phyloP scores from a whole-genome alignment of 2,113 vertebrate species.

The Prunella fulvescens region DNA sequence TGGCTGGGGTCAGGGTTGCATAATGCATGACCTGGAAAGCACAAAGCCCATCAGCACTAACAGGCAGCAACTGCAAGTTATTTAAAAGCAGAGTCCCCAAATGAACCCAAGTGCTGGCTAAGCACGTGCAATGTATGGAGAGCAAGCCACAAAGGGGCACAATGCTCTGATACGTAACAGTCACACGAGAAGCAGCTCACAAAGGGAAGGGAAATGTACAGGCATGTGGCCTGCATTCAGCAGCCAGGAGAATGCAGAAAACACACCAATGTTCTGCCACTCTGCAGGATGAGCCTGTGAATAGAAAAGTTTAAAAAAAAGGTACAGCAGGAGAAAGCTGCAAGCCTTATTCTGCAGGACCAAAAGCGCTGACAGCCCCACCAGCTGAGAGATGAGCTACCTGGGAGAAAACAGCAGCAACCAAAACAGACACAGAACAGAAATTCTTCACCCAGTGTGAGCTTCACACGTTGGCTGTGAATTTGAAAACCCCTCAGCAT shows the following conservation, averaged over 20 bases:
- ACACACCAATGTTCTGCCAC: neutral
- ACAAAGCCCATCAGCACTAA: neutral
- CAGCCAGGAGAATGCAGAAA: slow-evolving; percentile 31
- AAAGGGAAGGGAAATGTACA: neutral
- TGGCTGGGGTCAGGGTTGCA: neutral
- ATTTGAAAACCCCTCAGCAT: neutral
- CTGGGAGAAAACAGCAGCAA: neutral
- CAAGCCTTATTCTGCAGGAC: neutral
- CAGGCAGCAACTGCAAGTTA: neutral
- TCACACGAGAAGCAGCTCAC: neutral
- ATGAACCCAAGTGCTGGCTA: neutral
- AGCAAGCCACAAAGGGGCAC: neutral
- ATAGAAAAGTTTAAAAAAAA: neutral
- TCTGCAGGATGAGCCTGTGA: neutral
- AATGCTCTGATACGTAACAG: neutral
- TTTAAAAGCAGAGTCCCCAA: neutral
- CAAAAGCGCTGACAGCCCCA: neutral
- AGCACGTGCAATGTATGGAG: neutral
- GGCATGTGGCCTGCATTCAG: neutral
- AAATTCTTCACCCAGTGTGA: neutral
- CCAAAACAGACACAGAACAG: neutral
- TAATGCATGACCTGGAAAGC: neutral
- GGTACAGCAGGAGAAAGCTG: neutral
- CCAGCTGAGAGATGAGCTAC: neutral
- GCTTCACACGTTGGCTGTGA: neutral